Evolutionary conservation across 2,888 invertebrate species (phyloP).

Genomic region (Itoplectis maculator): DNA sequence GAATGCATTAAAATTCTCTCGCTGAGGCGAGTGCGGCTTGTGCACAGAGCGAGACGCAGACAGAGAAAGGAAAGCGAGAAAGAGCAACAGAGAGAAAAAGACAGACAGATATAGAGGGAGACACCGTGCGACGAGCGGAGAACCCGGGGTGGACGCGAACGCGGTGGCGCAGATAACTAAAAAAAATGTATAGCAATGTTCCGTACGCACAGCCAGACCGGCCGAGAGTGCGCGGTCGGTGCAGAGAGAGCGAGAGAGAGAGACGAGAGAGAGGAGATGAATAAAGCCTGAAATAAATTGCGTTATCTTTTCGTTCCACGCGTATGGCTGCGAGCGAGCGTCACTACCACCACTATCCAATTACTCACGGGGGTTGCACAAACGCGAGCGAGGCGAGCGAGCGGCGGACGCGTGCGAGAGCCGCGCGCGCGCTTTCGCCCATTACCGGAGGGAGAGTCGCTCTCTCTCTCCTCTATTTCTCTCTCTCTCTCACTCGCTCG

Average conservation of each 20-base stretch:
- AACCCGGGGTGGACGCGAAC: conserved; percentile 32
- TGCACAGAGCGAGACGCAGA: conserved; percentile 42
- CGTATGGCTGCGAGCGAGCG: conserved; percentile 78
- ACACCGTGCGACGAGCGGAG: conserved; percentile 10
- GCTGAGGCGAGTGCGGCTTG: conserved; percentile 43
- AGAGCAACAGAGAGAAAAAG: no score
- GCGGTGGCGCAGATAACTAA: conserved; percentile 57
- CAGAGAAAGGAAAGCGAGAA: neutral
- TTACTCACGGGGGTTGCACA: conserved; percentile 68
- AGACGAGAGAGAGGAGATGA: conserved; percentile 74
- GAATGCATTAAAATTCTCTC: conserved; percentile 73
- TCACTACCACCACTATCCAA: conserved; percentile 72
- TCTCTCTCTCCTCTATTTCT: no score
- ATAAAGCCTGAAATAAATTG: conserved; percentile 82
- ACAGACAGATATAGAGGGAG: conserved; percentile 31
- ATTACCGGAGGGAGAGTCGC: conserved; percentile 53
- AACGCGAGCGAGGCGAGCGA: conserved; percentile 20
- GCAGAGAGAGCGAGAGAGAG: no score
- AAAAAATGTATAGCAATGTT: conserved; percentile 64
- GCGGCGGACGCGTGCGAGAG: conserved; percentile 22
- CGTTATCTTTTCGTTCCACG: conserved; percentile 83
- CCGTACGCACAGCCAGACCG: conserved; percentile 39
- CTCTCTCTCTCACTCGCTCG: no score
- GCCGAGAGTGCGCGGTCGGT: no score
- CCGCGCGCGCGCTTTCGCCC: conserved; percentile 55